A percentile compares a stretch with the other conserved stretches of the same genome.
Evolutionary conservation across 2,888 invertebrate genomes (phyloP).

Genomic region (Sclerodermus sp.): DNA sequence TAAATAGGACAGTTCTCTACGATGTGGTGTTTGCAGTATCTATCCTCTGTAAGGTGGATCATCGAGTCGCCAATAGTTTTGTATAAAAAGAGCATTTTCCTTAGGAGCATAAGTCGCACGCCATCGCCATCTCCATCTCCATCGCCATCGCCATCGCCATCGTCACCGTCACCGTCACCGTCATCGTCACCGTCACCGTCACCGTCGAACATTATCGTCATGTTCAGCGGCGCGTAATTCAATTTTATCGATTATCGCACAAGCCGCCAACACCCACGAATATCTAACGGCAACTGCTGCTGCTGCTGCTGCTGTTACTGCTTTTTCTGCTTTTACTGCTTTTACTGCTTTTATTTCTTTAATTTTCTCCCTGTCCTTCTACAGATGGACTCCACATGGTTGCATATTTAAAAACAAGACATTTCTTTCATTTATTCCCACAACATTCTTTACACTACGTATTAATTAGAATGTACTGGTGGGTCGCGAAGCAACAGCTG

Average conservation of each 20-base stretch:
- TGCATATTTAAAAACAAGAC: too few relatives aligned
- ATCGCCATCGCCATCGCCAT: conserved; percentile 17
- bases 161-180: conserved; percentile 23
- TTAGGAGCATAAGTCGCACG: conserved; percentile 21
- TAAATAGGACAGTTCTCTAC: too few relatives aligned
- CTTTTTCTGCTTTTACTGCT: too few relatives aligned
- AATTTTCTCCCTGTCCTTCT: too few relatives aligned
- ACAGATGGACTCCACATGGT: too few relatives aligned
- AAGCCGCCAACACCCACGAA: conserved; percentile 32
- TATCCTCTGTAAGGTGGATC: too few relatives aligned
- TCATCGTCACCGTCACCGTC: conserved; percentile 19
- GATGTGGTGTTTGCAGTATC: too few relatives aligned
- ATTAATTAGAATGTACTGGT: too few relatives aligned
- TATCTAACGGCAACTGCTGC: conserved; percentile 8
- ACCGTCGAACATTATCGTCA: conserved; percentile 15
- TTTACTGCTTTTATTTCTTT: background rate
- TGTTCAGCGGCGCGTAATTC: conserved; percentile 37
- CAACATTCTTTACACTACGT: too few relatives aligned
- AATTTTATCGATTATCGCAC: conserved; percentile 40
- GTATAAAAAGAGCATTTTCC: conserved; percentile 22
- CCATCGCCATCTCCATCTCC: conserved; percentile 26
- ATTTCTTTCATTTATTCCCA: conserved; percentile 18
- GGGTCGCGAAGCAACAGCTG: too few relatives aligned
- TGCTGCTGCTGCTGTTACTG: too few relatives aligned
- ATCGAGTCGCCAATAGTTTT: conserved; percentile 9